Evolutionary conservation across 2,797 vertebrate genomes (phyloP), one percentile per base, ranked within the genome.

Genomic region (Argyrosomus regius): DNA sequence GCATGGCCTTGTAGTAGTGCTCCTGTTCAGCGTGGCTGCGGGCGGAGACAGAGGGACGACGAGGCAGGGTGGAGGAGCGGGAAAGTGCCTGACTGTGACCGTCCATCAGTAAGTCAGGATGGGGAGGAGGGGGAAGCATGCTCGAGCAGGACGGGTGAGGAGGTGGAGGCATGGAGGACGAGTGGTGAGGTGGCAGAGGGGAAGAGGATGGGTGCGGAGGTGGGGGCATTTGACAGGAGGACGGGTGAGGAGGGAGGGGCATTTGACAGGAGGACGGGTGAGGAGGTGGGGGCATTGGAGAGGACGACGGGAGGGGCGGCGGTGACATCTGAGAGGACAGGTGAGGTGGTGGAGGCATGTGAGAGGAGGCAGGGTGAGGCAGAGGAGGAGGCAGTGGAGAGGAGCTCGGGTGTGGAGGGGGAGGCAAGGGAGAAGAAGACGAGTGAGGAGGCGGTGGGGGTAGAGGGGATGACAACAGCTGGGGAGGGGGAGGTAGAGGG

Each of bases 1-100:
- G 97, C 94, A 98, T 93, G 71, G 97, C 96, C 89, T 97, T 97
- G 92, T 97, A 99, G 92, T 97, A 99, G 0, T 96, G 95, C 84
- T 99, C 98, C 0, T 93, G 94, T 84, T 98, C 97, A 0, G 82
- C 89, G 0, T 93, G 92, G 82, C 94, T 94, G 64, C 92, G 93
- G 1, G 93, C 93, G 0, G 94, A 93, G 0, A 90, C 93, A 0
- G 94, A 93, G 0, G 93, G 94, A 68, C 96, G 96, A 39, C 96
- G 95, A 17, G 97, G 92, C 72, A 98, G 92, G 0, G 97, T 98
- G 13, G 96, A 96, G 75, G 98, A 96, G 0, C 95, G 95, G 90
- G 96, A 96, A 63, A 95, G 81, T 0, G 92, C 53, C 41, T 94
- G 94, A 68, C 81, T 79, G 81, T 94, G 92, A 78, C 87, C 62